Evolutionary conservation across 2,113 vertebrate species (phyloP).

Genomic region (Actenoides hombroni): DNA sequence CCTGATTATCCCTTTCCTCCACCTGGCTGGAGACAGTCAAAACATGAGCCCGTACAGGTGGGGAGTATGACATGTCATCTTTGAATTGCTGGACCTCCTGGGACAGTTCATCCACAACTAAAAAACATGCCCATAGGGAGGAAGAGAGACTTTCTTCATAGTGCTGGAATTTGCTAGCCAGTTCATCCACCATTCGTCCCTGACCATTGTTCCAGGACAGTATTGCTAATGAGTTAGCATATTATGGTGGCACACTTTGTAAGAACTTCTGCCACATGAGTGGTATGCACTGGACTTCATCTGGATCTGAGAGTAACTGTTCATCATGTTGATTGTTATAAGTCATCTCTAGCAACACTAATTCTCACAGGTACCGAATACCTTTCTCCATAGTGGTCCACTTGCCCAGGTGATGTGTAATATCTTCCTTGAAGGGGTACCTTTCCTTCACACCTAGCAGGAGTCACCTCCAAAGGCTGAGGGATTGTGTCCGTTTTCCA

Average conservation of each 20-base stretch:
- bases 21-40: too few relatives aligned
- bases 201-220: neutral
- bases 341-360: neutral
- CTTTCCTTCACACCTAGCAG: neutral
- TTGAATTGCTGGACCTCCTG: too few relatives aligned
- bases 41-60: too few relatives aligned
- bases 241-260: neutral
- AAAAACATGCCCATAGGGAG: too few relatives aligned
- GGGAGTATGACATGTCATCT: too few relatives aligned
- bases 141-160: neutral
- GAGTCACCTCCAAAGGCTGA: neutral
- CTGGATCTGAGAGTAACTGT: neutral
- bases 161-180: neutral
- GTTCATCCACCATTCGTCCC: neutral
- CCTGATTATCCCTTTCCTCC: too few relatives aligned
- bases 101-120: too few relatives aligned
- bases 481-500: neutral
- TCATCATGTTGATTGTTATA: too few relatives aligned
- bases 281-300: neutral
- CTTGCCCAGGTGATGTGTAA: neutral
- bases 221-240: neutral
- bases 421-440: neutral
- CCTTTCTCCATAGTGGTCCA: neutral
- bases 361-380: neutral
- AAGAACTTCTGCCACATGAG: neutral